These are phyloP conservation scores for Mantis religiosa DNA, from an alignment of 2,888 invertebrate genomes.

Conservation along the genomic window DNA sequence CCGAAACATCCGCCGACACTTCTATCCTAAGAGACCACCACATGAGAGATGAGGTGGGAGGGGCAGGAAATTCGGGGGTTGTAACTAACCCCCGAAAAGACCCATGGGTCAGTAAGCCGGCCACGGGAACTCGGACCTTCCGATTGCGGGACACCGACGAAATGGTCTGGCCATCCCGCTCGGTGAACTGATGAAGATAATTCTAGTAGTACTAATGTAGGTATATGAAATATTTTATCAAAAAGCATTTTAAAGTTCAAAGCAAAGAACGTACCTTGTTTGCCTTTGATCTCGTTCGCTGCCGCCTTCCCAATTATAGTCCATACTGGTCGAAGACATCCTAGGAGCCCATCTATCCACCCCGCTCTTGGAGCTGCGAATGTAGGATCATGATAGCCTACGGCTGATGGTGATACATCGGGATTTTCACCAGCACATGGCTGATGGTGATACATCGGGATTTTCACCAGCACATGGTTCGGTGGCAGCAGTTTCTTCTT, in stretches of 20 bases:
- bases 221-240: no score
- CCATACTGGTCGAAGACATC: constrained; percentile 83
- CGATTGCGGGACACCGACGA: no score
- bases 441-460: constrained; percentile 32
- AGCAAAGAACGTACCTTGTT: constrained; percentile 48
- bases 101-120: no score
- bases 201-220: no score
- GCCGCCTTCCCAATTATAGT: constrained; percentile 79
- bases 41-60: no score
- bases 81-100: no score
- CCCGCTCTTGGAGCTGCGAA: constrained; percentile 38
- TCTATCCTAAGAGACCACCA: no score
- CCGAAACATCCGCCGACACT: no score
- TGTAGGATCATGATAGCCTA: constrained; percentile 28
- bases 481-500: neutral
- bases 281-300: constrained; percentile 63
- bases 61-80: no score
- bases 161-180: no score
- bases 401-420: constrained; percentile 35
- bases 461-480: constrained; percentile 1
- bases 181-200: no score
- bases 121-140: no score
- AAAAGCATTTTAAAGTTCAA: neutral
- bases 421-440: constrained; percentile 34
- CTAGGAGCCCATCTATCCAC: constrained; percentile 80